phyloP scores from a whole-genome alignment of 2,113 vertebrate species.

The Petaurus breviceps region DNA sequence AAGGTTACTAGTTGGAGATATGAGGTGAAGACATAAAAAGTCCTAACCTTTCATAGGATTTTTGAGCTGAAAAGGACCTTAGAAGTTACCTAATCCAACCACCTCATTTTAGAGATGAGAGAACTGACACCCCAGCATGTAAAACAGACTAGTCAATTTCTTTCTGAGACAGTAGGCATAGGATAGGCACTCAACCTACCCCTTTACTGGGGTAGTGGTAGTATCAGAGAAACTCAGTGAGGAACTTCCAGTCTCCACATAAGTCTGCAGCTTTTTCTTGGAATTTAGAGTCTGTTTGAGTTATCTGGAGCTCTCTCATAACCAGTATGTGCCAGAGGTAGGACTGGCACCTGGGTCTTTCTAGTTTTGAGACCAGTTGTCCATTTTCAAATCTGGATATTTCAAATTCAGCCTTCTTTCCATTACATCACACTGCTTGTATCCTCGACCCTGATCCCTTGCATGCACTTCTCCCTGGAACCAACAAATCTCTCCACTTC shows the following conservation, averaged over 20 bases:
- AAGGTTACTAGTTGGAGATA: background rate
- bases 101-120: background rate
- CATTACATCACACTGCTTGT: background rate
- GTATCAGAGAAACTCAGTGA: background rate
- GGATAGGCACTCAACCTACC: background rate
- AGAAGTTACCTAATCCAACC: background rate
- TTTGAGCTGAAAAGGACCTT: background rate
- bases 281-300: background rate
- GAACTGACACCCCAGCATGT: background rate
- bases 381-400: background rate
- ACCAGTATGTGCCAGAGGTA: background rate
- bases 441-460: background rate
- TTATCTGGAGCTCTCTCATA: background rate
- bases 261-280: background rate
- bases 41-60: background rate
- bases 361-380: background rate
- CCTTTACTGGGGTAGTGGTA: background rate
- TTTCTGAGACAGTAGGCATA: background rate
- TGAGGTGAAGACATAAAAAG: background rate
- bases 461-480: background rate
- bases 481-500: constrained; percentile 45
- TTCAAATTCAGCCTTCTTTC: background rate
- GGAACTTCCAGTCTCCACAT: background rate
- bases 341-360: background rate
- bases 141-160: background rate